A percentile compares a stretch with the other conserved stretches of the same genome.
Evolutionary conservation across 2,113 vertebrate species (phyloP).

Genomic region (Melanerpes formicivorus): DNA sequence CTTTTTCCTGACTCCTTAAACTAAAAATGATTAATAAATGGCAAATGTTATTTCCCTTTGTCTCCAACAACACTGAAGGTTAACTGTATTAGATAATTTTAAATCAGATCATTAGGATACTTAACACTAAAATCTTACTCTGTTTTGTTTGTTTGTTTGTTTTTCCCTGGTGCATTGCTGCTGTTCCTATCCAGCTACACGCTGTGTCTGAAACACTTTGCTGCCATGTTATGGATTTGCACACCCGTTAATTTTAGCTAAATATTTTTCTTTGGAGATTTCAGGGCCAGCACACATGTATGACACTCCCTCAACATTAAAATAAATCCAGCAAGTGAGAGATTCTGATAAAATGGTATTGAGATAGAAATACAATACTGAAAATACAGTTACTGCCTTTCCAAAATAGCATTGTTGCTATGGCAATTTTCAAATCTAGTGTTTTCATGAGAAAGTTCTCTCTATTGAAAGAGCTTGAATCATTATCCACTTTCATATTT

Average conservation of each 20-base stretch:
- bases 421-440: constrained; percentile 34
- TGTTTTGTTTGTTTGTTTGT: neutral
- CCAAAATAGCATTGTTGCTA: constrained; percentile 30
- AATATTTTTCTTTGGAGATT: neutral
- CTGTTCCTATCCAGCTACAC: neutral
- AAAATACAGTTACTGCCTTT: constrained; percentile 15
- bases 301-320: neutral
- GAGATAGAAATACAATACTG: constrained; percentile 8
- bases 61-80: neutral
- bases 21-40: neutral
- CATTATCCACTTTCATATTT: constrained; percentile 46
- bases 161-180: neutral
- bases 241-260: neutral
- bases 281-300: neutral
- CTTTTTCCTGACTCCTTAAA: neutral
- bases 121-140: neutral
- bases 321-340: neutral
- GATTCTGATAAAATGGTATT: neutral
- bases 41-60: neutral
- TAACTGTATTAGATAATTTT: neutral
- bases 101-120: neutral
- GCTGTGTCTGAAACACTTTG: neutral
- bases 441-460: constrained; percentile 26
- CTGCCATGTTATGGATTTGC: neutral
- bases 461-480: constrained; percentile 21